Conservation (phyloP, 2,113 vertebrate species). For the Leptosomus discolor region DNA sequence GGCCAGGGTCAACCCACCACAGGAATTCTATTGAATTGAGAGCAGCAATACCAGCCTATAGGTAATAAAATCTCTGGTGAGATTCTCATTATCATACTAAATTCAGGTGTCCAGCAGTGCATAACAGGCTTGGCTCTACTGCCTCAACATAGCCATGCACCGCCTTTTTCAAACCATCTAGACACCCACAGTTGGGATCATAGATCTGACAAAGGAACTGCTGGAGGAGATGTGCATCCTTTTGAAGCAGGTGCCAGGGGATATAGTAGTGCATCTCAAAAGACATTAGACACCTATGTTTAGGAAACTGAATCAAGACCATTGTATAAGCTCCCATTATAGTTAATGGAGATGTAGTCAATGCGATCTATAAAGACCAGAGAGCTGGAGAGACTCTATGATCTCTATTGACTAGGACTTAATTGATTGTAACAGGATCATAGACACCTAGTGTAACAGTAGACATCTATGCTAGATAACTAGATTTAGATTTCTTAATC, state of each 20-base stretch:
- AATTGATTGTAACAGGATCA: conserved; percentile 37
- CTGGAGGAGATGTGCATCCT: neutral
- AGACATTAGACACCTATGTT: neutral
- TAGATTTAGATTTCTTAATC: conserved; percentile 6
- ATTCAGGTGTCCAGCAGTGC: neutral
- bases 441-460: neutral
- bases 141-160: neutral
- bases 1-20: too few relatives aligned
- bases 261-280: neutral
- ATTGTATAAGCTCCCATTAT: neutral
- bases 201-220: neutral
- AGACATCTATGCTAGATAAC: neutral
- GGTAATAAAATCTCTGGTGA: neutral
- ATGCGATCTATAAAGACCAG: conserved; percentile 18
- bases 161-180: neutral
- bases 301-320: neutral
- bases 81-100: neutral
- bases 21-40: neutral
- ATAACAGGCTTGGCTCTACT: neutral
- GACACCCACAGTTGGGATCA: neutral
- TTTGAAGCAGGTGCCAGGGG: neutral
- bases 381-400: neutral
- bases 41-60: neutral
- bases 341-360: conserved; percentile 12
- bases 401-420: neutral